Percentiles rank a stretch among this genome's conserved stretches.
phyloP scores from a whole-genome alignment of 2,797 vertebrate genomes.

The Limnodromus scolopaceus region DNA sequence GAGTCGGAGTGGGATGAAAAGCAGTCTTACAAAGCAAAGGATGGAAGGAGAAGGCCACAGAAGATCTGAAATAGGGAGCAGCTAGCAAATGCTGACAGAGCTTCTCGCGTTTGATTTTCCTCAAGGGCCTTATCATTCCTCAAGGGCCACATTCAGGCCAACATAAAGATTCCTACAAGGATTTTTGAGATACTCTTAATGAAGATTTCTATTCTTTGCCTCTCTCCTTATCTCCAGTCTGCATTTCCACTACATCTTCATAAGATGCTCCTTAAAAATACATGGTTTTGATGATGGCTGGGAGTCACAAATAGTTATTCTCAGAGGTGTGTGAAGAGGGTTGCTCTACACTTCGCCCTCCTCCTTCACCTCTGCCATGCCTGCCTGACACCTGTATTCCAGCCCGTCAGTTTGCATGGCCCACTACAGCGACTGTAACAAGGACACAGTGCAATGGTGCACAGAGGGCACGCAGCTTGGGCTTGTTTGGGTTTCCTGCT shows the following conservation, averaged over 20 bases:
- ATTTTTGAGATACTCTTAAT: neutral
- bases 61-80: constrained; percentile 13
- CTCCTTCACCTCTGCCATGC: neutral
- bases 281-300: neutral
- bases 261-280: neutral
- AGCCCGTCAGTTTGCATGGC: neutral
- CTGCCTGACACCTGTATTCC: neutral
- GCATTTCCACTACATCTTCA: neutral
- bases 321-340: neutral
- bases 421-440: neutral
- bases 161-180: neutral
- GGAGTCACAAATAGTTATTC: neutral
- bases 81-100: constrained; percentile 14
- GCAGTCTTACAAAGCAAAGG: neutral
- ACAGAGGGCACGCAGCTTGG: neutral
- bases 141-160: neutral
- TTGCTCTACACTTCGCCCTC: neutral
- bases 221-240: neutral
- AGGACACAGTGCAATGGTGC: neutral
- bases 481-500: neutral
- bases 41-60: neutral
- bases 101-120: neutral
- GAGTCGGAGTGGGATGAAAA: constrained; percentile 37
- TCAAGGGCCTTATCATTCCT: neutral
- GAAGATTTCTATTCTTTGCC: neutral